phyloP scores from a whole-genome alignment of 1,140 invertebrate genomes.

The Arctopsyche grandis region DNA sequence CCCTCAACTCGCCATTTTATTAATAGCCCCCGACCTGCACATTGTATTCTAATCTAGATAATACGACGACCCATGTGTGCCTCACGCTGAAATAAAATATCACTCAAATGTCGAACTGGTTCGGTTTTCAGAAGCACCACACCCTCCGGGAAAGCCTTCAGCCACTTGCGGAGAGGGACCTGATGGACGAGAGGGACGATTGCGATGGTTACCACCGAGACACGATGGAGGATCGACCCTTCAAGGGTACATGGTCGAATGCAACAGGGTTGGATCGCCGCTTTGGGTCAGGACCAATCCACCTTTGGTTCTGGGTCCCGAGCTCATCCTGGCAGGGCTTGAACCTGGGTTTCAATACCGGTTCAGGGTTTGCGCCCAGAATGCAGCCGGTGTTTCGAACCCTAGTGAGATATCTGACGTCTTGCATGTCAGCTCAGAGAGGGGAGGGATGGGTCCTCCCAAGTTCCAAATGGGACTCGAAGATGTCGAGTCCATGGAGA shows the following conservation, averaged over 20 bases:
- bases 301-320: slow-evolving; percentile 73
- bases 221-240: slow-evolving; percentile 91
- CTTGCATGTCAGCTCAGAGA: slow-evolving; percentile 78
- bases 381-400: slow-evolving; percentile 82
- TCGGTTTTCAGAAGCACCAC: slow-evolving; percentile 75
- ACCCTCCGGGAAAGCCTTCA: slow-evolving; percentile 80
- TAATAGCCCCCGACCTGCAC: not conserved
- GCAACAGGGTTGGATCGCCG: slow-evolving; percentile 77
- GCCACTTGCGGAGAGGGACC: slow-evolving; percentile 77
- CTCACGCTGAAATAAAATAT: no score
- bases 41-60: slow-evolving; percentile 1
- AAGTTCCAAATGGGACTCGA: slow-evolving; percentile 74
- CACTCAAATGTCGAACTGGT: not conserved
- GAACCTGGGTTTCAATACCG: slow-evolving; percentile 89
- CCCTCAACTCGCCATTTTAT: not conserved
- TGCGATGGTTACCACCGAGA: slow-evolving; percentile 84
- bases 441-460: slow-evolving; percentile 74
- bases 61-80: not conserved
- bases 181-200: slow-evolving; percentile 77
- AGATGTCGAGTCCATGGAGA: slow-evolving; percentile 77
- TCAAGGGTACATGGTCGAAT: slow-evolving; percentile 84
- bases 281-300: slow-evolving; percentile 82
- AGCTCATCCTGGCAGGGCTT: slow-evolving; percentile 79
- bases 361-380: slow-evolving; percentile 89
- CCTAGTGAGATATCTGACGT: slow-evolving; percentile 82